Percentiles rank a stretch among this genome's conserved stretches.
Evolutionary conservation across 2,797 vertebrate species (phyloP).

Genomic region (Anniella stebbinsi): DNA sequence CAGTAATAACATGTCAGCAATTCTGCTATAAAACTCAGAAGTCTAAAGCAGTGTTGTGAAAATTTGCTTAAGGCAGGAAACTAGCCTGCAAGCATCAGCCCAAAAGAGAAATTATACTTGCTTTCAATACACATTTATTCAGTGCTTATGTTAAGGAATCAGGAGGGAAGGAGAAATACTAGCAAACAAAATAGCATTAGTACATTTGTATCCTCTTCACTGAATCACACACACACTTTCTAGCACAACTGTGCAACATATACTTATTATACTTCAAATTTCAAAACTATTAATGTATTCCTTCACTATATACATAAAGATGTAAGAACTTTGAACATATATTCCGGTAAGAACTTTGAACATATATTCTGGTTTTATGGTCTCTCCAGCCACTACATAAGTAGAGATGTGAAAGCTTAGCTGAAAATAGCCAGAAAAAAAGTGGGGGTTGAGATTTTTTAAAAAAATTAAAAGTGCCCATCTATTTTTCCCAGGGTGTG

Average conservation of each 20-base stretch:
- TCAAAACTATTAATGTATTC: neutral
- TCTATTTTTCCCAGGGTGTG: too few relatives aligned
- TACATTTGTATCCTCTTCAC: neutral
- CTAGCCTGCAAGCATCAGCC: neutral
- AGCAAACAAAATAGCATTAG: neutral
- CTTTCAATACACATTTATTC: neutral
- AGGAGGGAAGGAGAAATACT: neutral
- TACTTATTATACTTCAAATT: neutral
- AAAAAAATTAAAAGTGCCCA: too few relatives aligned
- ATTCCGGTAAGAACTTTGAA: neutral
- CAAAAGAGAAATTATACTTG: neutral
- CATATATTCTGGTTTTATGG: neutral
- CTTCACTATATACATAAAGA: neutral
- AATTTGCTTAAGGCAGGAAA: conserved; percentile 1
- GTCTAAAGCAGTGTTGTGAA: neutral
- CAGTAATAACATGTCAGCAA: conserved; percentile 5
- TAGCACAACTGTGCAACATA: neutral
- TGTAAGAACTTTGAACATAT: neutral
- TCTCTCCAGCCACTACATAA: neutral
- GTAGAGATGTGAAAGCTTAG: neutral
- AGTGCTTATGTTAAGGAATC: neutral
- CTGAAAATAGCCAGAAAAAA: too few relatives aligned
- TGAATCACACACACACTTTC: neutral
- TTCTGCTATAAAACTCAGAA: neutral
- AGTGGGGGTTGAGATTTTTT: too few relatives aligned